These are phyloP conservation scores for Riparia riparia DNA, from an alignment of 2,113 vertebrate species.

Conservation along the genomic window DNA sequence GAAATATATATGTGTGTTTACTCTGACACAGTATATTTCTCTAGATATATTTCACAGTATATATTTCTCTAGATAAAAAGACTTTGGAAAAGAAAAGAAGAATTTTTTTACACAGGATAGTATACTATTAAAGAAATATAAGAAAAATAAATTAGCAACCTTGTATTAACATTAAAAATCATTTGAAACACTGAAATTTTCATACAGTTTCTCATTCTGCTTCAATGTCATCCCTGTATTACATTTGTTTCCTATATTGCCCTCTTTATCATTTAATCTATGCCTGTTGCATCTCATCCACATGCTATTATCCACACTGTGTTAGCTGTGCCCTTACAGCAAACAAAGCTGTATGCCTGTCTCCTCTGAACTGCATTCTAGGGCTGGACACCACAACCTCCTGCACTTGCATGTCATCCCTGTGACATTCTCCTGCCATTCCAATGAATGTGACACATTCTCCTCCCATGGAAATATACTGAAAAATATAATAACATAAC, in stretches of 20 bases:
- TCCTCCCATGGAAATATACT: not conserved
- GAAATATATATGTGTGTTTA: too few relatives aligned
- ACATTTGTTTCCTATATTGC: not conserved
- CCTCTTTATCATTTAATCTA: not conserved
- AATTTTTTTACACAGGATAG: not conserved
- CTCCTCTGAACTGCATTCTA: accelerated
- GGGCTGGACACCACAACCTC: not conserved
- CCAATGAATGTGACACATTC: not conserved
- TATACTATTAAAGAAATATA: not conserved
- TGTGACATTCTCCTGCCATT: not conserved
- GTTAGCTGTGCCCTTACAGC: not conserved
- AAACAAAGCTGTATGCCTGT: not conserved
- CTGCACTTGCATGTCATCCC: not conserved
- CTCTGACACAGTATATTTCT: too few relatives aligned
- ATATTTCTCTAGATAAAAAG: not conserved
- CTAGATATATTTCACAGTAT: too few relatives aligned
- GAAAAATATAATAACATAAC: not conserved
- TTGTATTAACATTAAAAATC: not conserved
- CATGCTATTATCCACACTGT: accelerated
- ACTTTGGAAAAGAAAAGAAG: not conserved
- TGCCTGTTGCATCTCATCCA: not conserved
- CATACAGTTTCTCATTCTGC: not conserved
- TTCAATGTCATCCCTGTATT: not conserved
- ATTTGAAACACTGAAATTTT: not conserved
- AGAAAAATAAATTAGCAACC: not conserved